Evolutionary conservation across 2,113 vertebrate species (phyloP), one percentile per base, ranked within the genome.

Genomic region (Eretmochelys imbricata): DNA sequence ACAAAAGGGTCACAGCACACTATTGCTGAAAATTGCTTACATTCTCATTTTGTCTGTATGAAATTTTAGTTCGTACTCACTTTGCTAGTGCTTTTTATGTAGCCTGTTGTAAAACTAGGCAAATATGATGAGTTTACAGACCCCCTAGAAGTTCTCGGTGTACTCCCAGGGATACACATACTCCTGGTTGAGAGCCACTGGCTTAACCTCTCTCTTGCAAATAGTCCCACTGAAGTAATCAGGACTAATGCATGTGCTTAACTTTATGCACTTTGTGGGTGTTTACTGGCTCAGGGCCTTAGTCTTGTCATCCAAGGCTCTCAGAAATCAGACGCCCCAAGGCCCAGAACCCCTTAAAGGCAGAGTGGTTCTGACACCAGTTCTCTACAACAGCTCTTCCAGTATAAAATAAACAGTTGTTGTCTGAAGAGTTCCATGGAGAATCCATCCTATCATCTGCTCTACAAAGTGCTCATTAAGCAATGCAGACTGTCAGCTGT

Each of bases 341-440:
- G 46, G 1, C 57, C 29, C 29, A 62, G 19, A 62, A 79, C n/a
- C 20, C 65, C 65, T 38, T 38, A 17, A 72, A 72, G 65, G 3
- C 65, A 16, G 0, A 0, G 38, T 12, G 4, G 46, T 50, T 53
- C 10, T n/a, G 2, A 0, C 0, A 0, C 25, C 82, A 82, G 42
- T 17, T 50, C 65, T 57, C 65, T 17, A 1, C 0, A 0, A 42
- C 10, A 72, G 38, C 9, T 29, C 51, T 82, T 48, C 35, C 76
- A 1, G 24, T 69, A 19, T 24, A 49, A 80, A 2, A 72, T 72
- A 72, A 72, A 38, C 22, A 10, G 5, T 35, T 38, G 48, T 14
- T 51, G 4, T 10, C 8, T 24, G 42, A 86, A 51, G 86, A 89
- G 59, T 3, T 8, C 48, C 13, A 42, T 55, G 9, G 29, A 20